Percentiles rank a stretch among this genome's conserved stretches.
These are phyloP conservation scores for Octonoba sinensis DNA, from an alignment of 2,888 invertebrate genomes.

Conservation along the genomic window DNA sequence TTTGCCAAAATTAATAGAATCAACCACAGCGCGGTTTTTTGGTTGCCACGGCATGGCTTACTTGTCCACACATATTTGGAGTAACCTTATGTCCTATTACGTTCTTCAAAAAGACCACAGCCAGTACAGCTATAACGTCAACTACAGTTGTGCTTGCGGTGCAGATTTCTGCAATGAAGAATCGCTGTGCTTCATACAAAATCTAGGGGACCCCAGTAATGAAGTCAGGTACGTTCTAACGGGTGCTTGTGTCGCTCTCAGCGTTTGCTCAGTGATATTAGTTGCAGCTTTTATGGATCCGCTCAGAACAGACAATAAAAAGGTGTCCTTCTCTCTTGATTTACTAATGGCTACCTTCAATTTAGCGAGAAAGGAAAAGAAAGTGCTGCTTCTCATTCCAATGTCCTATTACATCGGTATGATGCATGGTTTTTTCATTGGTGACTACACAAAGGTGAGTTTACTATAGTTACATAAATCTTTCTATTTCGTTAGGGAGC, in stretches of 20 bases:
- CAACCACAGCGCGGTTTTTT: constrained; percentile 88
- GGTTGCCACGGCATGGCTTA: constrained; percentile 98
- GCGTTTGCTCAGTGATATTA: constrained; percentile 85
- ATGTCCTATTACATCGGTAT: constrained; percentile 97
- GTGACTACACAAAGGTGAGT: constrained; percentile 75
- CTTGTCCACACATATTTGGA: constrained; percentile 96
- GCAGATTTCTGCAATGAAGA: constrained; percentile 18
- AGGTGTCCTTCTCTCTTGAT: not conserved
- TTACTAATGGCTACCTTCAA: constrained; percentile 89
- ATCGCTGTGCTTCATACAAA: constrained; percentile 70
- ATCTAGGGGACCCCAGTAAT: constrained; percentile 84
- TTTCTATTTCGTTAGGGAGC: too few species aligned
- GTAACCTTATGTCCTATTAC: constrained; percentile 89
- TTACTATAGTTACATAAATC: too few species aligned
- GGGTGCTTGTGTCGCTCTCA: constrained; percentile 89
- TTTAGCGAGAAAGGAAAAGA: constrained; percentile 86
- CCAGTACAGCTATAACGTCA: not conserved
- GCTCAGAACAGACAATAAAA: constrained; percentile 79
- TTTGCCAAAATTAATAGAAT: not conserved
- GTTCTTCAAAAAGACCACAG: constrained; percentile 66
- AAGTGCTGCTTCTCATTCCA: constrained; percentile 92
- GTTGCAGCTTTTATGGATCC: constrained; percentile 91
- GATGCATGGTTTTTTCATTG: constrained; percentile 96
- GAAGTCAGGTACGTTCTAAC: constrained; percentile 90
- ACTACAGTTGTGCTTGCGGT: constrained; percentile 3